Base-by-base conservation (phyloP, 2,888 invertebrate genomes). In the Alviniconcha strummeri region DNA sequence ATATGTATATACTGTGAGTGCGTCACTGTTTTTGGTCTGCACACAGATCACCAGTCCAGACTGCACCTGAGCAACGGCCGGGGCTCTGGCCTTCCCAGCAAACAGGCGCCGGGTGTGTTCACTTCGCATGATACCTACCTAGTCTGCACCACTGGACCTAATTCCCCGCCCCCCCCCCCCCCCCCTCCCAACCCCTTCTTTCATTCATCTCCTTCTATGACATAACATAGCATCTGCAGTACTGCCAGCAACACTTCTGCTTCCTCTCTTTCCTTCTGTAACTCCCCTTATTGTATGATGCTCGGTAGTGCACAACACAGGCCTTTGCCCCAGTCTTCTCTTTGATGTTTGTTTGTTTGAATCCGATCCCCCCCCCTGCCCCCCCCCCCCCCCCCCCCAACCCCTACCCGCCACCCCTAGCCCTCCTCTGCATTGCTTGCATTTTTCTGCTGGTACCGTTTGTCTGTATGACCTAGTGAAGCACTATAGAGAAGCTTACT, bases 61-160 rank as follows among this genome's bases (percentile, higher is more conserved):
- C 71, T 56, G 57, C 81, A 81, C 52, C 9, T 74, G 72, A 81
- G 54, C 81, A 81, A 81, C 36, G 74, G 72, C 60, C 72, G 81
- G 13, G 17, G 55, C 4, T 67, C 72, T 5, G 74, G 60, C 9
- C 17, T 19, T 9, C 5, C 81, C 57, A 69, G 74, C 72, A 81
- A 81, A 17, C 81, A 81, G 57, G 15, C 81, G 56, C 60, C 71
- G 4, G 81, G 81, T 81, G 81, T 81, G 81, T 81, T 67, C 55
- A 55, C 55, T 13, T n/a, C 36, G 60, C n/a, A 13, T 60, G 36
- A 36, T 36, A 36, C 36, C 36, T 36, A 36, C 36, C 36, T 36
- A 36, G 36, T 36, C 36, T 3, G 36, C 36, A 36, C 36, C 36
- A 36, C 36, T 36, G 36, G 36, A 36, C 36, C 36, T 36, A 36